Percentiles rank a stretch among this genome's conserved stretches.
These are phyloP conservation scores for Microchrysa polita DNA, from an alignment of 2,888 invertebrate species.

Conservation along the genomic window DNA sequence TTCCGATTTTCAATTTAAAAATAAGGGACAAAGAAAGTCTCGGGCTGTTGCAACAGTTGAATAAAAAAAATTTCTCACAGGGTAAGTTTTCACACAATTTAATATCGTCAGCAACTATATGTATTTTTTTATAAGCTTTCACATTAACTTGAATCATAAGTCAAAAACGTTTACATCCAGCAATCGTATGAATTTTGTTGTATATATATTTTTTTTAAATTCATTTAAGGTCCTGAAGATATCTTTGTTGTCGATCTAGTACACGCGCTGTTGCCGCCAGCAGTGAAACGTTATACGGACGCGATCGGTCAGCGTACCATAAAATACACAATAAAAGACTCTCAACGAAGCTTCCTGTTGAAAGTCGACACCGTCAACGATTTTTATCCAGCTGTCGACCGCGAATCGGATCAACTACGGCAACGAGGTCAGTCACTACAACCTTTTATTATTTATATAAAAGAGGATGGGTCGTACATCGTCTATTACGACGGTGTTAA, in stretches of 20 bases:
- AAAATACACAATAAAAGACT: neutral
- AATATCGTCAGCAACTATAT: too few relatives aligned
- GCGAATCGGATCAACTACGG: neutral
- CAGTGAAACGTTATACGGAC: neutral
- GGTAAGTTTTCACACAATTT: too few relatives aligned
- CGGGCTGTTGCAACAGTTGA: neutral
- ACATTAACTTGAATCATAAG: too few relatives aligned
- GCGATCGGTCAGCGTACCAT: neutral
- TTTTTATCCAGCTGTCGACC: neutral
- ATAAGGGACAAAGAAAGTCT: slow-evolving; percentile 5
- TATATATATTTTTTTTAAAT: too few relatives aligned
- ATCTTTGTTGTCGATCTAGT: neutral
- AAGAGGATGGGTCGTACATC: too few relatives aligned
- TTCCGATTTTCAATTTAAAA: neutral
- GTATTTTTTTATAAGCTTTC: too few relatives aligned
- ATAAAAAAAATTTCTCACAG: neutral
- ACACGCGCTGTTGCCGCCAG: neutral
- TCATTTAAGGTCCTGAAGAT: too few relatives aligned
- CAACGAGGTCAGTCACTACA: too few relatives aligned
- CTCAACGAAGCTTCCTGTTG: neutral
- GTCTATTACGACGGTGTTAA: too few relatives aligned
- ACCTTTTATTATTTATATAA: too few relatives aligned
- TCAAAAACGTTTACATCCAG: too few relatives aligned
- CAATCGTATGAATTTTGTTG: too few relatives aligned
- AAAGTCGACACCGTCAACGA: neutral